Evolutionary conservation across 2,113 vertebrate genomes (phyloP).

Genomic region (Falcunculus frontatus): DNA sequence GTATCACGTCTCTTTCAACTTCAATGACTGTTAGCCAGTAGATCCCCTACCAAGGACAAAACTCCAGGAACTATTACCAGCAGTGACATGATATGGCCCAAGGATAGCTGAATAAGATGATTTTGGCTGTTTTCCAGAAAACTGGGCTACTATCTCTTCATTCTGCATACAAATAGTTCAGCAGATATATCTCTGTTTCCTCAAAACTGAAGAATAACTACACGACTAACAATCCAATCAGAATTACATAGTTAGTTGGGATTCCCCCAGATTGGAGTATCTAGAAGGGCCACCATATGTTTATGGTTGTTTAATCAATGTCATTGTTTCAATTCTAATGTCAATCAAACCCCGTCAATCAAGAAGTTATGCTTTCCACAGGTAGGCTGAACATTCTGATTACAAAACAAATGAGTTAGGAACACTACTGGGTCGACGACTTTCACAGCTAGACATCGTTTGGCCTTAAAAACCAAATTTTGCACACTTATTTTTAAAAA

Average conservation of each 20-base stretch:
- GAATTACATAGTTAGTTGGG: not conserved
- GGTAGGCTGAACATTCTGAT: not conserved
- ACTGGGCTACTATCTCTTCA: not conserved
- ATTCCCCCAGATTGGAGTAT: not conserved
- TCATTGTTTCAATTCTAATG: not conserved
- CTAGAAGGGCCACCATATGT: not conserved
- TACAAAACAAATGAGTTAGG: not conserved
- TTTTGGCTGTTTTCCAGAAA: not conserved
- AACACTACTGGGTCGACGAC: not conserved
- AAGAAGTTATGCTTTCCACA: not conserved
- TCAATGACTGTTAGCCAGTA: not conserved
- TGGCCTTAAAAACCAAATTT: not conserved
- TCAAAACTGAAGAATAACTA: not conserved
- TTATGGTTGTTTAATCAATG: not conserved
- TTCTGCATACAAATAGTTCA: not conserved
- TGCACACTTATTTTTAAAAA: not conserved
- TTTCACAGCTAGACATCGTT: not conserved
- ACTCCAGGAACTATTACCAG: not conserved
- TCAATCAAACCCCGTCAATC: not conserved
- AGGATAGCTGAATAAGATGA: not conserved
- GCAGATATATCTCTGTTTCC: not conserved
- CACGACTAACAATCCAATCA: not conserved
- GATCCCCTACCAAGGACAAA: slow-evolving; percentile 15
- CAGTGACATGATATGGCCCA: not conserved
- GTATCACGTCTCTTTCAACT: not conserved